Percentiles rank a stretch among this genome's conserved stretches.
These are phyloP conservation scores for Macrosiphum euphorbiae DNA, from an alignment of 2,888 invertebrate genomes.

Conservation along the genomic window DNA sequence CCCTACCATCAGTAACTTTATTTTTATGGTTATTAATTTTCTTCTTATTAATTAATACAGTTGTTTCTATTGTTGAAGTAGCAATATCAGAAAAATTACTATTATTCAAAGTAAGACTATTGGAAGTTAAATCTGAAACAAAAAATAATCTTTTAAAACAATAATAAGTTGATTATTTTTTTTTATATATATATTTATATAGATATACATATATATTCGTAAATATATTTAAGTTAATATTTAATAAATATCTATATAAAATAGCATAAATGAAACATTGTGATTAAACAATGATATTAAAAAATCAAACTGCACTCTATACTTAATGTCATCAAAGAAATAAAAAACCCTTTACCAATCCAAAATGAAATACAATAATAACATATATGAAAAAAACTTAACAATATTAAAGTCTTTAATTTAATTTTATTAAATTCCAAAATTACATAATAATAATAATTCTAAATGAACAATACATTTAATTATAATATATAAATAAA, in stretches of 20 bases:
- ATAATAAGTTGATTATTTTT: not conserved
- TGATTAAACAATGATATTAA: not conserved
- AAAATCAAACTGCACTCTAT: not conserved
- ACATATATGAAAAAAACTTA: not conserved
- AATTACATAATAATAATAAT: not conserved
- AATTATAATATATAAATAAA: not conserved
- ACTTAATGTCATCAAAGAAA: not conserved
- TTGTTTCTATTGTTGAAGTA: constrained; percentile 14
- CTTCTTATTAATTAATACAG: not conserved
- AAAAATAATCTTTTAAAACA: not conserved
- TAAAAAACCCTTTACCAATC: not conserved
- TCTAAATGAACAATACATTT: constrained; percentile 5
- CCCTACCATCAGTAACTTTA: constrained; percentile 10
- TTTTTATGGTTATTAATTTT: not conserved
- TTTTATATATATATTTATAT: not conserved
- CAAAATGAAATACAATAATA: not conserved
- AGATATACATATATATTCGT: no score
- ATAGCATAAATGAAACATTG: not conserved
- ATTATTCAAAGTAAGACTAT: not conserved
- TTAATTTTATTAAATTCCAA: not conserved
- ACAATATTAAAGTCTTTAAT: not conserved
- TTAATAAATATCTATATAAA: not conserved
- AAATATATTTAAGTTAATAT: not conserved
- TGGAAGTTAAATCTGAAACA: constrained; percentile 4
- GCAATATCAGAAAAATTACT: not conserved